Percentiles rank a stretch among this genome's conserved stretches.
These are phyloP conservation scores for Pterophyllum scalare DNA, from an alignment of 2,113 vertebrate genomes.

Conservation along the genomic window DNA sequence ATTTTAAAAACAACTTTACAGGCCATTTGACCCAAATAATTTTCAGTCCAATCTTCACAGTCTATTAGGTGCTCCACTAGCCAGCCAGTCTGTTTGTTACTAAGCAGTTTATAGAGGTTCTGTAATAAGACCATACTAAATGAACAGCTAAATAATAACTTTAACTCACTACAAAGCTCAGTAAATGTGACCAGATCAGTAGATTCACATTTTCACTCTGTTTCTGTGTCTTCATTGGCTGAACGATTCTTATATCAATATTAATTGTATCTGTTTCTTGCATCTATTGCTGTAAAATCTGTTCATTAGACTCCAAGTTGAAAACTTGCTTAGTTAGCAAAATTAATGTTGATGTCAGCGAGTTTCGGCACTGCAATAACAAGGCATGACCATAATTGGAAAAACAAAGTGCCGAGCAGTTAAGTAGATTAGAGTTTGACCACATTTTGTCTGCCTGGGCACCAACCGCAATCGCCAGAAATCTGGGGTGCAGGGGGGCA, in stretches of 20 bases:
- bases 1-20: background rate
- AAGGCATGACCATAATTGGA: constrained; percentile 46
- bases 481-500: constrained; percentile 28
- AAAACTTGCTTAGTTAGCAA: constrained; percentile 34
- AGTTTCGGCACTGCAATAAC: constrained; percentile 34
- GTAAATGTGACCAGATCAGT: background rate
- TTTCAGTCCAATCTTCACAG: background rate
- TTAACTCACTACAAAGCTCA: background rate
- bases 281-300: background rate
- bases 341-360: constrained; percentile 54
- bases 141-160: background rate
- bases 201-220: background rate
- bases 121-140: background rate
- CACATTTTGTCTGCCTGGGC: constrained; percentile 68
- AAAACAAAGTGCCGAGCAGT: constrained; percentile 71
- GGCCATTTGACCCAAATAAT: background rate
- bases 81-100: background rate
- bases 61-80: background rate
- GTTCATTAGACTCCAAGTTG: constrained; percentile 16
- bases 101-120: background rate
- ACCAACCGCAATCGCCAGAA: constrained; percentile 28
- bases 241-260: background rate
- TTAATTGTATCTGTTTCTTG: background rate
- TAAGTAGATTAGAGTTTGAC: constrained; percentile 76
- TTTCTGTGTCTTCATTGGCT: background rate